These are phyloP conservation scores for Carlito syrichta DNA, from an alignment of 2,113 vertebrate genomes.

Conservation along the genomic window DNA sequence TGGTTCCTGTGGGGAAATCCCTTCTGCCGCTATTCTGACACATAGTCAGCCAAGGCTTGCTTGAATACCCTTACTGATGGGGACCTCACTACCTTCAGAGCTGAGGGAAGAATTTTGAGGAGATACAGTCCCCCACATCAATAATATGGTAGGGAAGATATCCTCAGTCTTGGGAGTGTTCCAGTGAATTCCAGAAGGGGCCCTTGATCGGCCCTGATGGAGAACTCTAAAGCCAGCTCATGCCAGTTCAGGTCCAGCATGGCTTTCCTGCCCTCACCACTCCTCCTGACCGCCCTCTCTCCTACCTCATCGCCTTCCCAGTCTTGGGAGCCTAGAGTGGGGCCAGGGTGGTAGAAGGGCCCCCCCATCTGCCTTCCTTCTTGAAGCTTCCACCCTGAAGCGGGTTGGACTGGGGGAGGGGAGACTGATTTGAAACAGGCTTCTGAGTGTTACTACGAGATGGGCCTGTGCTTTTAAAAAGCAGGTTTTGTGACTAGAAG, in stretches of 20 bases:
- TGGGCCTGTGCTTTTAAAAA: neutral
- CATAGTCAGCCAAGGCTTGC: neutral
- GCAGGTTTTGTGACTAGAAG: neutral
- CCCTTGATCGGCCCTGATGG: neutral
- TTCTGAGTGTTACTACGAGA: rapidly evolving
- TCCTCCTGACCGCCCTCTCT: no score
- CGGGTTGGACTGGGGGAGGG: neutral
- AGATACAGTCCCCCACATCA: no score
- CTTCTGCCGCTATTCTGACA: neutral
- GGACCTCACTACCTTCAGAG: neutral
- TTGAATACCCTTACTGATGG: neutral
- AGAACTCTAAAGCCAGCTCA: neutral
- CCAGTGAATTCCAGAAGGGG: neutral
- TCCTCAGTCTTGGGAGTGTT: neutral
- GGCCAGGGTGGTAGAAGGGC: neutral
- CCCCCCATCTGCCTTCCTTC: neutral
- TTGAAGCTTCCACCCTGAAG: neutral
- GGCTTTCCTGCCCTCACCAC: neutral
- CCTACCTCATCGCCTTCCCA: neutral
- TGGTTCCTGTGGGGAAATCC: neutral
- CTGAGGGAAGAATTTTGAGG: neutral
- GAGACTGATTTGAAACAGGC: neutral
- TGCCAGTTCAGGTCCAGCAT: rapidly evolving
- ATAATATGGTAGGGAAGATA: neutral
- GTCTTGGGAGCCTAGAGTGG: neutral